A percentile compares a stretch with the other conserved stretches of the same genome.
Evolutionary conservation across 2,888 invertebrate genomes (phyloP).

Genomic region (Agrochola lychnidis): DNA sequence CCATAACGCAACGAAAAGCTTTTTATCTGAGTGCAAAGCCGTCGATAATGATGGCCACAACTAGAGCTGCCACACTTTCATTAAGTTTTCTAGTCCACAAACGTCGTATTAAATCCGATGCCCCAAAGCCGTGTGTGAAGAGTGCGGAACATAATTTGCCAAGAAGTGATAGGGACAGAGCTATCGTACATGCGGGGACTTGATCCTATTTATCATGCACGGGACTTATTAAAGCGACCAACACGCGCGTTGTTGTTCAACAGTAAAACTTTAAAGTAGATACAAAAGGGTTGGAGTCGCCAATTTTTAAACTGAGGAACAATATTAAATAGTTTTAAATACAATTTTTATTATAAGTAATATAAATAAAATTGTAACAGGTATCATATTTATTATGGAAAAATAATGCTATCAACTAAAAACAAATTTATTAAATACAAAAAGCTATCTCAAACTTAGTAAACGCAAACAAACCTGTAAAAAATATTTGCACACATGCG

Average conservation of each 20-base stretch:
- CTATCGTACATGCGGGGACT: slow-evolving; percentile 76
- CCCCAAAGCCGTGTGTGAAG: slow-evolving; percentile 73
- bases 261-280: slow-evolving; percentile 81
- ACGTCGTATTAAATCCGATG: slow-evolving; percentile 79
- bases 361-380: too few relatives aligned
- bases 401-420: slow-evolving; percentile 15
- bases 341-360: neutral
- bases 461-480: slow-evolving; percentile 40
- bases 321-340: neutral
- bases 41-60: slow-evolving; percentile 85
- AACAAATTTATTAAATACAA: slow-evolving; percentile 43
- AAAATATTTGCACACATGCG: slow-evolving; percentile 64
- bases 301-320: neutral
- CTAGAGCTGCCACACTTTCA: slow-evolving; percentile 84
- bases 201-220: slow-evolving; percentile 89
- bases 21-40: slow-evolving; percentile 85
- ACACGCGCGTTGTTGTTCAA: slow-evolving; percentile 84
- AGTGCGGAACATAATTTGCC: slow-evolving; percentile 67
- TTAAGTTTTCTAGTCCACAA: slow-evolving; percentile 84
- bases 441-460: slow-evolving; percentile 27
- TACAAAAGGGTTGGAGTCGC: slow-evolving; percentile 76
- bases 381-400: neutral
- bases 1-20: slow-evolving; percentile 79
- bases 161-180: slow-evolving; percentile 72
- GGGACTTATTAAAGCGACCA: slow-evolving; percentile 88